Base-by-base conservation (phyloP, 2,888 invertebrate genomes). In the Rutpela maculata region DNA sequence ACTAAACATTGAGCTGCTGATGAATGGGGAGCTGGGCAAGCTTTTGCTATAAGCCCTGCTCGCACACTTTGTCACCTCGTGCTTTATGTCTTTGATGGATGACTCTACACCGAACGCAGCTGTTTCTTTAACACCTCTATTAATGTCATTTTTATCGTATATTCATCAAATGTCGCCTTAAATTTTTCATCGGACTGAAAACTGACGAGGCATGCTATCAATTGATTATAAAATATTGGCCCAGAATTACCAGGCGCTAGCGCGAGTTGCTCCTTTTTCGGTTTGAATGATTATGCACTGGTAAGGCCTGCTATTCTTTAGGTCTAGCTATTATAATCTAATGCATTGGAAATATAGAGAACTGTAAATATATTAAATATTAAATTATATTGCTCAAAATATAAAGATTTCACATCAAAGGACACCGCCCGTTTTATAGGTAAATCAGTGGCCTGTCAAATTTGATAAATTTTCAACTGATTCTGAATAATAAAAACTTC, bases 1-100 rank as follows among this genome's bases (percentile, higher is more conserved):
- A 85, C 85, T 86, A 85, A 85, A 85, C 86, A 86, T 86, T 85
- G 87, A 86, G 87, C 86, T 84, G 82, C 84, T 88, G 88, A 88
- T 88, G 88, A 88, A 88, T 88, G 87, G 85, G 82, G 86, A 83
- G 85, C 84, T 84, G 86, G 86, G 85, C 85, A 83, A 81, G 86
- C 86, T 86, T 85, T 86, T 84, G 84, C 82, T 84, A 82, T 86
- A 86, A 87, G 86, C 86, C 86, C 84, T 84, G 86, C 87, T 87
- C 87, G 87, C 87, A 87, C 88, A 88, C 88, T 88, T 88, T 88
- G 88, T 88, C 88, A 88, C 88, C 87, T 87, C 84, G 83, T 85
- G 86, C 87, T 88, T 88, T 87, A 86, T 87, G 86, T 84, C 86
- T 87, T 88, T 88, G 88, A 88, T 88, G 86, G 88, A 88, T 88